These are phyloP conservation scores for Prionchulus punctatus DNA, from an alignment of 2,888 invertebrate genomes.

Conservation along the genomic window DNA sequence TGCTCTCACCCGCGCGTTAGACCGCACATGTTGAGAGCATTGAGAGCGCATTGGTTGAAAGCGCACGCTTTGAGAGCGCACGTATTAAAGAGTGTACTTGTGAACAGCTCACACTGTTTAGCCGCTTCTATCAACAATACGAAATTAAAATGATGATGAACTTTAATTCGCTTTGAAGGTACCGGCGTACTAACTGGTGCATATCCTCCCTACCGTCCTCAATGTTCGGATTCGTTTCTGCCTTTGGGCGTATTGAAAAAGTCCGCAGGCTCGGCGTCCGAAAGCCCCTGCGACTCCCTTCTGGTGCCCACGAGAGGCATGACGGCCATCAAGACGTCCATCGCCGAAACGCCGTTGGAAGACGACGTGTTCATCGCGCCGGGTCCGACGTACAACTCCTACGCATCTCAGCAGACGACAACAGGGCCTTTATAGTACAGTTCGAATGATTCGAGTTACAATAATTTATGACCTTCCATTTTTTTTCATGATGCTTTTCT, in stretches of 20 bases:
- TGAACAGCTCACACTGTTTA: too few species aligned
- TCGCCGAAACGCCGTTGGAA: neutral
- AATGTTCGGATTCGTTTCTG: neutral
- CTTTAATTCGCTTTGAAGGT: neutral
- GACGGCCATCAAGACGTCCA: neutral
- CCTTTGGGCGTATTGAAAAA: neutral
- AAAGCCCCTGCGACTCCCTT: neutral
- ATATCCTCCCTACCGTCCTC: conserved; percentile 10
- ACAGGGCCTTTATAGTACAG: too few species aligned
- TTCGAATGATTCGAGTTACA: too few species aligned
- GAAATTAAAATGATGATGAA: too few species aligned
- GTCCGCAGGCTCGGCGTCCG: conserved; percentile 1
- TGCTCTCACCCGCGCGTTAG: too few species aligned
- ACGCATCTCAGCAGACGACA: too few species aligned
- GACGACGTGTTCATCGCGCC: neutral
- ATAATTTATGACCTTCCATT: too few species aligned
- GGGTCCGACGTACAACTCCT: too few species aligned
- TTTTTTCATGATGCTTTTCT: too few species aligned
- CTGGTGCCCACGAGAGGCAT: neutral
- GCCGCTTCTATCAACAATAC: too few species aligned
- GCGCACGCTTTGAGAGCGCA: neutral
- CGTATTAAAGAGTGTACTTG: neutral
- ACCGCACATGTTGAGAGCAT: too few species aligned
- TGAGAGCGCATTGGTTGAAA: neutral
- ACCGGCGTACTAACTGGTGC: conserved; percentile 7